Conservation (phyloP, 2,113 vertebrate species). For the Brachypodius melanocephalos region DNA sequence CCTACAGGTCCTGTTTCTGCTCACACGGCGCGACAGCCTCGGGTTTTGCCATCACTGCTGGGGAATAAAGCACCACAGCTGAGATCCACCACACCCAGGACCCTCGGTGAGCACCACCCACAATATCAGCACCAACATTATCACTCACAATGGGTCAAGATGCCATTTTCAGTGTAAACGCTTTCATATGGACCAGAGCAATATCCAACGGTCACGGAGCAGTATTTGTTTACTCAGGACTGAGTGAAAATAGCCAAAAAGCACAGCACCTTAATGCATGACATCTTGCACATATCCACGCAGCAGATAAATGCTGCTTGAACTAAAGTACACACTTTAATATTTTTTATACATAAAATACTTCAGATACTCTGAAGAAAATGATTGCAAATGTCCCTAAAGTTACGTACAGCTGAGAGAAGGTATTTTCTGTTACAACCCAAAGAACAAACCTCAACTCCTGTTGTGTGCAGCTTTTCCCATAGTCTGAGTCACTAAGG, state of each 20-base stretch:
- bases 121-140: rapidly evolving
- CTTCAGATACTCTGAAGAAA: background rate
- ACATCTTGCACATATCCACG: background rate
- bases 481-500: background rate
- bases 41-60: background rate
- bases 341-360: background rate
- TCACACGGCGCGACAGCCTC: background rate
- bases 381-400: rapidly evolving
- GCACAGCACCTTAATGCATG: background rate
- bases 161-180: background rate
- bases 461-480: background rate
- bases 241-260: background rate
- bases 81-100: background rate
- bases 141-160: background rate
- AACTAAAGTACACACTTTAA: background rate
- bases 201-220: rapidly evolving
- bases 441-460: background rate
- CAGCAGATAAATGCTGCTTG: background rate
- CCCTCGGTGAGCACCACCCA: background rate
- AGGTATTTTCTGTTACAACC: background rate
- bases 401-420: background rate
- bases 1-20: background rate
- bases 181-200: rapidly evolving
- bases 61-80: background rate
- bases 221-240: background rate